Base-by-base conservation (phyloP, 1,140 invertebrate genomes). In the Caerostris extrusa region DNA sequence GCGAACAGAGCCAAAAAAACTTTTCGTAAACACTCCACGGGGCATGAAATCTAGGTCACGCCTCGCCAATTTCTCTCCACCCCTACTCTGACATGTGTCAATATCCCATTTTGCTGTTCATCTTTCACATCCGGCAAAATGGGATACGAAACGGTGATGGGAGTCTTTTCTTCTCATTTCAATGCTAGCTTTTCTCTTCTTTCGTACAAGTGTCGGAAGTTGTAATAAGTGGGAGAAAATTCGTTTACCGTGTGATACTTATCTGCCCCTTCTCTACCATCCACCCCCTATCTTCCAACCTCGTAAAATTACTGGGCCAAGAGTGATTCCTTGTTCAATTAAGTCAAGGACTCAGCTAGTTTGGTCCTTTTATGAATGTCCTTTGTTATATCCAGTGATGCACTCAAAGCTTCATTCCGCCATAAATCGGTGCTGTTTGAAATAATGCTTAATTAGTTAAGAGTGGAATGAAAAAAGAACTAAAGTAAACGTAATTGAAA, bases 11-110 rank as follows among this genome's bases (percentile, higher is more conserved):
- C n/a, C n/a, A n/a, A n/a, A 34, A 50, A 77, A 77, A 77, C 3
- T 34, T 34, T 77, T 12, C 34, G 10, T 77, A 50, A 77, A 77
- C 50, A 34, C 69, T 77, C 34, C 69, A 77, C 50, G 12, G 69
- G 69, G n/a, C 69, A 77, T 77, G 69, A 77, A 77, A 77, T 53
- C 69, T 77, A 34, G n/a, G 69, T 77, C 34, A 77, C 69, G 69
- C 69, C 50, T 77, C 19, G 50, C 19, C 12, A n/a, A 77, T 77
- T 14, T 10, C 69, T n/a, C n/a, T n/a, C 61, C 8, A 7, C 34
- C 69, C 50, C 34, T 34, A 10, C 50, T 77, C 69, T 77, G 69
- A 77, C 69, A 77, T 34, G 69, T 77, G 69, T 77, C 69, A 77
- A 77, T 77, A 77, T 77, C 34, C 34, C 50, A 7, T 77, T 77